Percentiles rank a stretch among this genome's conserved stretches.
These are phyloP conservation scores for Melanotaenia trifasciata DNA, from an alignment of 2,797 vertebrate genomes.

Conservation along the genomic window DNA sequence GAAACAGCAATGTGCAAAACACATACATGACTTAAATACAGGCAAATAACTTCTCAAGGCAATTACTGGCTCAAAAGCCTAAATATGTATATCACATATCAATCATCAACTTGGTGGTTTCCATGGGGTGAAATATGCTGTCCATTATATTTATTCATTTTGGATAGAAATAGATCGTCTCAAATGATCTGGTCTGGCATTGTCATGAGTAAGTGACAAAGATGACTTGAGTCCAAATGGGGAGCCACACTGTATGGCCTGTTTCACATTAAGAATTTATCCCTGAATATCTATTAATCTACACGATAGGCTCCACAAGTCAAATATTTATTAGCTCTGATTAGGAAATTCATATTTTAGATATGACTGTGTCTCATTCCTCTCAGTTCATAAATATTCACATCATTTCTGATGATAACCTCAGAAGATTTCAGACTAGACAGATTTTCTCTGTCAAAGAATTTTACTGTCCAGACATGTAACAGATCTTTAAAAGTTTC, in stretches of 20 bases:
- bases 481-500: conserved; percentile 71
- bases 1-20: neutral
- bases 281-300: conserved; percentile 85
- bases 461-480: conserved; percentile 57
- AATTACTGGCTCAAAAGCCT: neutral
- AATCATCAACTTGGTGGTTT: neutral
- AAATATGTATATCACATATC: neutral
- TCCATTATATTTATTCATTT: conserved; percentile 3
- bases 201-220: conserved; percentile 71
- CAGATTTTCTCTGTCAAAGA: conserved; percentile 71
- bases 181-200: conserved; percentile 44
- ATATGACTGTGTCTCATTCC: conserved; percentile 80
- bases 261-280: conserved; percentile 85
- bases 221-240: conserved; percentile 77
- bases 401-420: conserved; percentile 76
- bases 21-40: neutral
- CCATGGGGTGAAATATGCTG: neutral
- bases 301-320: conserved; percentile 80
- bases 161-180: conserved; percentile 47
- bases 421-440: conserved; percentile 73
- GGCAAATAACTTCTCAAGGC: neutral
- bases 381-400: conserved; percentile 83
- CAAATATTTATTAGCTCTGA: conserved; percentile 89
- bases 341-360: conserved; percentile 88
- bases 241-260: conserved; percentile 70